A percentile compares a stretch with the other conserved stretches of the same genome.
Evolutionary conservation across 2,113 vertebrate genomes (phyloP).

Genomic region (Malurus cyaneus): DNA sequence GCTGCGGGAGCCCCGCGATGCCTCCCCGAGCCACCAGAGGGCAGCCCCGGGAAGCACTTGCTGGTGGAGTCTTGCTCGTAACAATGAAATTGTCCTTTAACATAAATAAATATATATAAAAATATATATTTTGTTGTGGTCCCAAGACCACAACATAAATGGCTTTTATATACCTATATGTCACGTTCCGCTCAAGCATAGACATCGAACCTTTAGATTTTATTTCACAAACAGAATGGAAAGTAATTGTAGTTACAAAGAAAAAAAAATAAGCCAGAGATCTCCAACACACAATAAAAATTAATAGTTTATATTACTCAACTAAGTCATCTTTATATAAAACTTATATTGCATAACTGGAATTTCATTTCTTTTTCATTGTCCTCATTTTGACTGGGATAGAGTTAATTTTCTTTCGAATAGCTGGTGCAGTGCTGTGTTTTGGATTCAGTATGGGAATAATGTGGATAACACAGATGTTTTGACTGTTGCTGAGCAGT

Average conservation of each 20-base stretch:
- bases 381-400: not conserved
- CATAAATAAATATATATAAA: accelerated
- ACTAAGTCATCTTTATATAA: not conserved
- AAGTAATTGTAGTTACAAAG: not conserved
- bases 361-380: not conserved
- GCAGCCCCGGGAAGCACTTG: constrained; percentile 11
- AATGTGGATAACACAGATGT: not conserved
- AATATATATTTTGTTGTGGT: no score
- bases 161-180: not conserved
- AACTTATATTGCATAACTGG: not conserved
- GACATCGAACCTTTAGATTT: not conserved
- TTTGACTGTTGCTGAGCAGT: not conserved
- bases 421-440: not conserved
- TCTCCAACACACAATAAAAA: not conserved
- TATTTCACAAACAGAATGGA: not conserved
- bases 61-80: accelerated
- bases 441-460: not conserved
- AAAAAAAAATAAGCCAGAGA: not conserved
- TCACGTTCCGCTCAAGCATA: not conserved
- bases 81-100: not conserved
- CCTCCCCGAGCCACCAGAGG: constrained; percentile 30
- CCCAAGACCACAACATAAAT: not conserved
- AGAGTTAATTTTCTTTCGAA: not conserved
- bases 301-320: not conserved
- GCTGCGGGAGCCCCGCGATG: not conserved